phyloP scores from a whole-genome alignment of 92 coral and sea anemone species.

The Palythoa grandiflora region DNA sequence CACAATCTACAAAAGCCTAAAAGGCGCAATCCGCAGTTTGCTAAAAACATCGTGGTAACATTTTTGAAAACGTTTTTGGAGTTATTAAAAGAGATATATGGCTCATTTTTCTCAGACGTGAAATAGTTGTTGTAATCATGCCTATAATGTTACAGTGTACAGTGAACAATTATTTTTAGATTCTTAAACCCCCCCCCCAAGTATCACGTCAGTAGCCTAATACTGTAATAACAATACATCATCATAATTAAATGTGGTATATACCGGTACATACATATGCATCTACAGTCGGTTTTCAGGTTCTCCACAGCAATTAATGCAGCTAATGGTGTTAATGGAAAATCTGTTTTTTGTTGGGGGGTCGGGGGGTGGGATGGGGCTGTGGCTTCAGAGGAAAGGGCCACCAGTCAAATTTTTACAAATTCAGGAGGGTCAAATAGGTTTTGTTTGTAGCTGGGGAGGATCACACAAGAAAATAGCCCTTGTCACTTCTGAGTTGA shows the following conservation, averaged over 20 bases:
- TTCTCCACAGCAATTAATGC: not conserved
- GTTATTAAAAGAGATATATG: no score
- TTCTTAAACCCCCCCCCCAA: not conserved
- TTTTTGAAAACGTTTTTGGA: no score
- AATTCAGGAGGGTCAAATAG: no score
- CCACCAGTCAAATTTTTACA: not conserved
- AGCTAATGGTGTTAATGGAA: not conserved
- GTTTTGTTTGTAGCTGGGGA: not conserved
- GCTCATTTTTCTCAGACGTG: no score
- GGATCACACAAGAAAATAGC: not conserved
- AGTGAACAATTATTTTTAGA: no score
- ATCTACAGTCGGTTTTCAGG: not conserved
- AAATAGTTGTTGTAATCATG: no score
- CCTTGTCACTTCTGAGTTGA: not conserved
- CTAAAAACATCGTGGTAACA: no score
- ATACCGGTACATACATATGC: not conserved
- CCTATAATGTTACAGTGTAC: no score
- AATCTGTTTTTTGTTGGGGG: not conserved
- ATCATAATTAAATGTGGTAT: not conserved
- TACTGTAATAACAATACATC: not conserved
- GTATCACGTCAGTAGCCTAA: not conserved
- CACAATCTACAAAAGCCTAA: no score
- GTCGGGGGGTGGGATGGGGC: not conserved
- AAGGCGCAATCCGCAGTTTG: no score
- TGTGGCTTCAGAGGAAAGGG: not conserved